Base-by-base conservation (phyloP, 2,888 invertebrate genomes). In the Fragum fragum region DNA sequence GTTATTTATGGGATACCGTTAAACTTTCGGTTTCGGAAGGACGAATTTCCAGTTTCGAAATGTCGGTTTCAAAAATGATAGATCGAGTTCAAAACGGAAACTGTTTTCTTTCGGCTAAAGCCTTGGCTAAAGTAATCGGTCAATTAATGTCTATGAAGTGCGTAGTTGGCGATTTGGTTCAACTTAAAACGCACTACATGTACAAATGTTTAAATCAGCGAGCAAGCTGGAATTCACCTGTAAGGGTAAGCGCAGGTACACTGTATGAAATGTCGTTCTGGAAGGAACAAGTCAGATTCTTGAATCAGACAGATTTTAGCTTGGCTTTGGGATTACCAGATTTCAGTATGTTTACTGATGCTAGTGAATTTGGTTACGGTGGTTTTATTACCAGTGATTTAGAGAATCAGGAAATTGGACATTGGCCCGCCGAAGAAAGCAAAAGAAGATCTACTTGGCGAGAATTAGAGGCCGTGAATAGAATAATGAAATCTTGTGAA, bases 361-460 rank as follows among this genome's bases (percentile, higher is more conserved):
- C 83, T 23, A 72, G 76, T 63, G 53, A 26, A 16, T 26, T 42
- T 32, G 83, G 79, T 21, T 83, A 42, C 59, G 76, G 83, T 42
- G 79, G 81, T 59, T 85, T 59, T 57, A 32, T 73, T n/a, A 68
- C 76, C 16, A 66, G 68, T 26, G 18, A 42, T 11, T 26, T 73
- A 28, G 79, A 73, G 23, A 70, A 26, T 57, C 57, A 75, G 9
- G 63, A 82, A 5, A 29, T 71, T 7, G 81, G 81, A 39, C 57
- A 59, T 36, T 82, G 75, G 83, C 68, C 76, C 52, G 61, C 21
- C 16, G 23, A 9, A 14, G 85, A 85, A 68, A 68, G 32, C n/a
- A 52, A 23, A 28, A 29, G 47, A 21, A 85, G 81, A 55, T 85
- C 85, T 53, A 87, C 83, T 11, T 85, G 83, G 79, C 47, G 82